Evolutionary conservation across 23 tunicate species (phyloP).

Genomic region (Ciona savignyi): DNA sequence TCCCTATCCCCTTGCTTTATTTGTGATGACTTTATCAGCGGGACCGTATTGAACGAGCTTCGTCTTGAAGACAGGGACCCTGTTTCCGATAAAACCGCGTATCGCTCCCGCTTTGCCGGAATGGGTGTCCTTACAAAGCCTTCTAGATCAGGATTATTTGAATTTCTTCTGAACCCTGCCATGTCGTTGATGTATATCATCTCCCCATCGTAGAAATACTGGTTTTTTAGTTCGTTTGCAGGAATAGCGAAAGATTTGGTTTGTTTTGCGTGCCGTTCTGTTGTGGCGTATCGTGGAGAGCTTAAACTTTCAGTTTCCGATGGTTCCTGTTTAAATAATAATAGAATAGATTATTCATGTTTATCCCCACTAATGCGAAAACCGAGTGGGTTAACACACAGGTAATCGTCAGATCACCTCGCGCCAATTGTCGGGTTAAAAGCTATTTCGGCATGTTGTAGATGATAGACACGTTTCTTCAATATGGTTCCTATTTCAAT

Average conservation of each 20-base stretch:
- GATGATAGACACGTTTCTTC: too few relatives aligned
- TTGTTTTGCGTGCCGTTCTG: neutral
- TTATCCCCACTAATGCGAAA: too few relatives aligned
- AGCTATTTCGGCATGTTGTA: too few relatives aligned
- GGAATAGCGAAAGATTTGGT: neutral
- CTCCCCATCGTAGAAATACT: neutral
- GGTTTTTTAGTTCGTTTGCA: neutral
- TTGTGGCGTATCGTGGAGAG: neutral
- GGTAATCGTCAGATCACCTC: too few relatives aligned
- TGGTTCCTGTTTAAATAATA: slow-evolving; percentile 9
- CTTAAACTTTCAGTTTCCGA: slow-evolving; percentile 20
- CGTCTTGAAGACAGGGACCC: neutral
- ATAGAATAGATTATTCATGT: too few relatives aligned
- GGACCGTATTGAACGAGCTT: neutral
- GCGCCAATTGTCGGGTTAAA: too few relatives aligned
- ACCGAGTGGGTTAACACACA: too few relatives aligned
- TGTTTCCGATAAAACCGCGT: neutral
- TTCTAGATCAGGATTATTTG: neutral
- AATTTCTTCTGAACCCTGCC: neutral
- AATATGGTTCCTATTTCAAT: too few relatives aligned
- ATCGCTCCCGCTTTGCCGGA: neutral
- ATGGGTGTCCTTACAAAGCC: neutral
- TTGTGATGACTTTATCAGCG: neutral
- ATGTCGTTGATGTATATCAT: neutral
- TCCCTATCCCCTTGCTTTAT: neutral